Evolutionary conservation across 2,888 invertebrate genomes (phyloP), one percentile per base, ranked within the genome.

Genomic region (Gonocerus acuteangulatus): DNA sequence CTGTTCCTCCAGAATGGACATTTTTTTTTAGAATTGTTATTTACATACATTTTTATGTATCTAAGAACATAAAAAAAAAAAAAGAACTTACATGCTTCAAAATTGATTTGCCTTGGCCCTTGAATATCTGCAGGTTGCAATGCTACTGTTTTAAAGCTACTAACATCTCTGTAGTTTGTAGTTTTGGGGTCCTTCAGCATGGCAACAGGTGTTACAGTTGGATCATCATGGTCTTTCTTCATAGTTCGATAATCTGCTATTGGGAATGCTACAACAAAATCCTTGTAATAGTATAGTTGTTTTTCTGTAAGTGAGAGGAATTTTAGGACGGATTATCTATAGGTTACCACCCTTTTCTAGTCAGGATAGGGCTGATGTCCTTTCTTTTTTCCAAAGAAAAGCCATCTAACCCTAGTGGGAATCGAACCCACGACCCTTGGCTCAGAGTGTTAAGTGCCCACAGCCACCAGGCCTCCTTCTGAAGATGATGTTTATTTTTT

Each of bases 141-240:
- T 0, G 81, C 79, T 0, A 79, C 77, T 42, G 76, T 76, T 65
- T 78, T 73, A 72, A 85, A 85, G 68, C 77, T 76, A 0, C 79
- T 81, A 0, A 82, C 83, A 69, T 85, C 84, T 61, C 80, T 79
- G 71, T 82, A 84, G 36, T 81, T 82, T 2, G 78, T 72, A 22
- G 57, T 48, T 27, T 81, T 71, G n/a, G 82, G 80, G 0, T 80
- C 75, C 0, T 77, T 74, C 60, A 79, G 77, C 52, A 78, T 76
- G 62, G 79, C 79, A 69, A 82, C 78, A 0, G 82, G 82, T 19
- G 80, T 76, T 0, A 80, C 80, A 0, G 81, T 79, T 1, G 74
- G 77, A 0, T 82, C 82, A 68, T 83, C 82, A 0, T 81, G 74
- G 0, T 82, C 82, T 0, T 82, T 80, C 72, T 79, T 77, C 66